Evolutionary conservation across 1,140 invertebrate genomes (phyloP), one percentile per base, ranked within the genome.

Genomic region (Temnothorax nylanderi): DNA sequence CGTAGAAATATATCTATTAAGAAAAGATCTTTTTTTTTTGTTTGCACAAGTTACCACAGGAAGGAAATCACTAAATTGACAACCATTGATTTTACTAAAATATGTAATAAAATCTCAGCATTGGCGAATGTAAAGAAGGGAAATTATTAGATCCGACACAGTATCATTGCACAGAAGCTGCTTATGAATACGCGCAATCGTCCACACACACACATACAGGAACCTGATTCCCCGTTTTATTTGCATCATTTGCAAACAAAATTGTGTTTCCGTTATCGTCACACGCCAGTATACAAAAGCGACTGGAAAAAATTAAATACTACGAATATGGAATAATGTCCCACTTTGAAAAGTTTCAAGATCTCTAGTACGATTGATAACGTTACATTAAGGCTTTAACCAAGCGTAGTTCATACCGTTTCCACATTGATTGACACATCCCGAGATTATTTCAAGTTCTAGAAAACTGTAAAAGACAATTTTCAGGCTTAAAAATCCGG

Each of bases 181-280:
- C 47, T 84, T 87, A 49, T 69, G 32, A 90, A 90, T 88, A 88
- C 72, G 87, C 87, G 87, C 72, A 88, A 60, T 49, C 82, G 76
- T 90, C 75, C 89, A 88, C 65, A 88, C 65, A 91, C 60, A 90
- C 69, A 81, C 86, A 81, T 87, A 88, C 65, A 85, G 86, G 81
- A 90, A 90, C 69, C 78, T 84, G 49, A 87, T 87, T 58, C 18
- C 82, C 41, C 64, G 47, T 78, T 71, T 88, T 54, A 78, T 69
- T 78, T 67, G 47, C 76, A 75, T 47, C 65, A 72, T 62, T 54
- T 3, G 67, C 62, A 65, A 75, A 90, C 64, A 80, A 86, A 89
- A 86, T 51, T 71, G 34, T 87, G 37, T 62, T 62, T 74, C 51
- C n/a, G 11, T 87, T 41, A 64, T 67, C 58, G 74, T 89, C 72